Conservation (phyloP, 2,113 vertebrate genomes). For the Acrocephalus kingi region DNA sequence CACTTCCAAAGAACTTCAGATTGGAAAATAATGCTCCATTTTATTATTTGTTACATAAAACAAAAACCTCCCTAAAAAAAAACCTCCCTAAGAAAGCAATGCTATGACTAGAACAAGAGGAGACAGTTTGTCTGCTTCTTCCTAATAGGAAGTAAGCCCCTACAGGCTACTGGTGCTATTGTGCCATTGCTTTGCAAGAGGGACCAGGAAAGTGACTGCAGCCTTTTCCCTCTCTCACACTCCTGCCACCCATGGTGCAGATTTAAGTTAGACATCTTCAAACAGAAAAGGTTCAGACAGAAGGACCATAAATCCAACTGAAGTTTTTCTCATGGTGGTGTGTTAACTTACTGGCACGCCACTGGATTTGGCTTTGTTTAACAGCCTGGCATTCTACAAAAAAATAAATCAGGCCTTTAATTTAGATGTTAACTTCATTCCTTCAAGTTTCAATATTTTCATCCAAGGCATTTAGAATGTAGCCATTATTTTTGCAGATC, state of each 20-base stretch:
- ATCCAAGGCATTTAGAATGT: background rate
- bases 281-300: constrained; percentile 35
- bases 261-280: constrained; percentile 12
- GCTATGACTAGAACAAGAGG: background rate
- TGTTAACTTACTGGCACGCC: background rate
- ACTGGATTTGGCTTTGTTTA: constrained; percentile 22
- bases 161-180: background rate
- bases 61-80: background rate
- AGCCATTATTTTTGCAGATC: constrained; percentile 20
- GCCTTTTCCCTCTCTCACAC: background rate
- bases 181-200: background rate
- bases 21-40: background rate
- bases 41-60: background rate
- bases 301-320: constrained; percentile 6
- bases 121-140: constrained; percentile 4
- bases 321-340: background rate
- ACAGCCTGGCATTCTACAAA: background rate
- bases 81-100: background rate
- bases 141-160: background rate
- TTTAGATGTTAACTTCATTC: background rate
- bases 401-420: constrained; percentile 28
- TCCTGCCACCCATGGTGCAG: background rate
- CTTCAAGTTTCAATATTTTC: constrained; percentile 14
- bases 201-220: background rate
- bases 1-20: background rate